These are phyloP conservation scores for Squalus acanthias DNA, from an alignment of 2,797 vertebrate genomes.

Conservation along the genomic window DNA sequence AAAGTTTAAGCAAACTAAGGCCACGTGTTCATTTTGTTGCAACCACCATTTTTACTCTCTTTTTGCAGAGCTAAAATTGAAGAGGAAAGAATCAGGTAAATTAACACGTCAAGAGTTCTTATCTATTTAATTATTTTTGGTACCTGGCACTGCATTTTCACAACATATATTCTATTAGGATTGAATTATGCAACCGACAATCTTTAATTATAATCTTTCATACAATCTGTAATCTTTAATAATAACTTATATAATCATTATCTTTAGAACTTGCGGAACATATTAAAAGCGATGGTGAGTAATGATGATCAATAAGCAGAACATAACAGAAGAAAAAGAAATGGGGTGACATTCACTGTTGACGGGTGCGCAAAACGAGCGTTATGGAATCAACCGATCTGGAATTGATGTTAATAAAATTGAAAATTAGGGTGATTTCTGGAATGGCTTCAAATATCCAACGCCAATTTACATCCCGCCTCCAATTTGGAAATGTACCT, in stretches of 20 bases:
- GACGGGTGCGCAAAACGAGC: too few relatives aligned
- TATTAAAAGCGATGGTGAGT: neutral
- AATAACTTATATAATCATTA: neutral
- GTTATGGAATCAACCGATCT: too few relatives aligned
- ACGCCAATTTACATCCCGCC: too few relatives aligned
- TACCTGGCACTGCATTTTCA: neutral
- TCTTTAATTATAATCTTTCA: neutral
- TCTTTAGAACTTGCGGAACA: neutral
- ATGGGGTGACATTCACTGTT: too few relatives aligned
- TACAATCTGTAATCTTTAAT: neutral
- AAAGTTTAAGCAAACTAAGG: neutral
- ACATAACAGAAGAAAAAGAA: neutral
- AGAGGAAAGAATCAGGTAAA: neutral
- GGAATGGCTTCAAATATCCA: too few relatives aligned
- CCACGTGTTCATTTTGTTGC: too few relatives aligned
- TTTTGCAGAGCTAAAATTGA: neutral
- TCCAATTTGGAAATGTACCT: too few relatives aligned
- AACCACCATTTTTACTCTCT: neutral
- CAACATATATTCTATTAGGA: too few relatives aligned
- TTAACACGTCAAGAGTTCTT: neutral
- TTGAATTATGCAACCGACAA: neutral
- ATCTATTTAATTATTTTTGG: too few relatives aligned
- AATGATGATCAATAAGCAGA: neutral
- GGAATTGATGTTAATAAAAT: too few relatives aligned
- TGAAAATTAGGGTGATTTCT: too few relatives aligned